Percentiles rank a stretch among this genome's conserved stretches.
Conservation (phyloP, 2,888 invertebrate genomes). For the Crematogaster levior region DNA sequence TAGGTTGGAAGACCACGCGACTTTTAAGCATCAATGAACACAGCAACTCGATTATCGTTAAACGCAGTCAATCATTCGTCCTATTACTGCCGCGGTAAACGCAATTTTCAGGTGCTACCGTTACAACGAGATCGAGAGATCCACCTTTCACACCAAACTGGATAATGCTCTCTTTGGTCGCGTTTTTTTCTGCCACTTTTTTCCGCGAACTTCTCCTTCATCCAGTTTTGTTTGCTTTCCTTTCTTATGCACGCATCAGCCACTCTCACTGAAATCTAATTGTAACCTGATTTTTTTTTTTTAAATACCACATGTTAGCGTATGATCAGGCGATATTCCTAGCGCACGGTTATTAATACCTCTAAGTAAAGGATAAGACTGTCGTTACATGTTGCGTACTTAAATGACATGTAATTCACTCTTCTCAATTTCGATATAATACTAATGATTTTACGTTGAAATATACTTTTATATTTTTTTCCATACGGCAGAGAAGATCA, state of each 20-base stretch:
- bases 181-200: conserved; percentile 58
- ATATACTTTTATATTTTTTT: neutral
- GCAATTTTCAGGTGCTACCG: neutral
- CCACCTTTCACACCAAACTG: conserved; percentile 78
- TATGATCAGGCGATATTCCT: conserved; percentile 1
- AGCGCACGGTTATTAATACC: conserved; percentile 27
- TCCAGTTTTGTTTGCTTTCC: conserved; percentile 73
- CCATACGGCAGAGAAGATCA: neutral
- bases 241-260: conserved; percentile 65
- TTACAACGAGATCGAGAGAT: conserved; percentile 51
- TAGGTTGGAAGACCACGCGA: neutral
- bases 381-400: neutral
- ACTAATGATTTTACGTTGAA: neutral
- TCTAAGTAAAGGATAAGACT: neutral
- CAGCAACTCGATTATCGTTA: neutral
- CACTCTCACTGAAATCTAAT: conserved; percentile 47
- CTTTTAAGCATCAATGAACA: conserved; percentile 1
- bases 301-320: neutral
- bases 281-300: conserved; percentile 51
- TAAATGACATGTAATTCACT: neutral
- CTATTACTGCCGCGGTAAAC: conserved; percentile 5
- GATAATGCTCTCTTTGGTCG: conserved; percentile 77
- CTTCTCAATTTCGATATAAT: neutral
- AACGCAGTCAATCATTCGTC: conserved; percentile 14
- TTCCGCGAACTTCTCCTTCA: conserved; percentile 63